Percentiles rank a stretch among this genome's conserved stretches.
Evolutionary conservation across 1,140 invertebrate species (phyloP).

Genomic region (Drosophila punjabiensis): DNA sequence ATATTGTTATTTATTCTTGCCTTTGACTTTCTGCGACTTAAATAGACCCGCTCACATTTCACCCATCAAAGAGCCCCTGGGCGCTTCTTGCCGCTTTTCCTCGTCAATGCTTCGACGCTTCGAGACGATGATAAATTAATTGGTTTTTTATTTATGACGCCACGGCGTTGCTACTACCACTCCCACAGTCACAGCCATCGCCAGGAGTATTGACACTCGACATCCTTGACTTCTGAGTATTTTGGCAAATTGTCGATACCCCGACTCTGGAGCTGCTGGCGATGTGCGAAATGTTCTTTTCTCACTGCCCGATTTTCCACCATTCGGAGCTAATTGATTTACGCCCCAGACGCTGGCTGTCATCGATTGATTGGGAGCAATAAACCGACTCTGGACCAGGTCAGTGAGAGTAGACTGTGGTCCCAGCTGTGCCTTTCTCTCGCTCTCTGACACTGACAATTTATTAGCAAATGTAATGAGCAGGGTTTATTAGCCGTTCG

Average conservation of each 20-base stretch:
- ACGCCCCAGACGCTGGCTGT: slow-evolving; percentile 52
- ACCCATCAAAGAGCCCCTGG: neutral
- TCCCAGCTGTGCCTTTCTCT: neutral
- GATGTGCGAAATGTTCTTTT: slow-evolving; percentile 50
- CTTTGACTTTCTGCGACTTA: slow-evolving; percentile 23
- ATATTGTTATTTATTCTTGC: slow-evolving; percentile 14
- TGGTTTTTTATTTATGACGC: slow-evolving; percentile 79
- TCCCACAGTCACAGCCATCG: neutral
- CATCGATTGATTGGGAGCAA: slow-evolving; percentile 63
- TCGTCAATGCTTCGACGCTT: slow-evolving; percentile 39
- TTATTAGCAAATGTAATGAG: slow-evolving; percentile 82
- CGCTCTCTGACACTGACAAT: slow-evolving; percentile 44
- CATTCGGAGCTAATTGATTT: slow-evolving; percentile 59
- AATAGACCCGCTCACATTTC: slow-evolving; percentile 48
- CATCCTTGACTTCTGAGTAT: slow-evolving; percentile 23
- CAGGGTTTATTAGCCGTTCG: slow-evolving; percentile 68
- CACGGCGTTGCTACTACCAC: neutral
- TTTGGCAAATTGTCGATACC: slow-evolving; percentile 53
- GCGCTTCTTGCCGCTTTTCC: slow-evolving; percentile 4
- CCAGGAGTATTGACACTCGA: slow-evolving; percentile 14
- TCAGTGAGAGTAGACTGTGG: slow-evolving; percentile 20
- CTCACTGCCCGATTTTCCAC: slow-evolving; percentile 10
- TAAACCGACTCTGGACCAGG: slow-evolving; percentile 34
- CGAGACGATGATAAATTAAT: slow-evolving; percentile 78
- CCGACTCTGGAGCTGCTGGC: slow-evolving; percentile 17